These are phyloP conservation scores for Microcebus lehilahytsara DNA, from an alignment of 2,113 vertebrate genomes.

Conservation along the genomic window DNA sequence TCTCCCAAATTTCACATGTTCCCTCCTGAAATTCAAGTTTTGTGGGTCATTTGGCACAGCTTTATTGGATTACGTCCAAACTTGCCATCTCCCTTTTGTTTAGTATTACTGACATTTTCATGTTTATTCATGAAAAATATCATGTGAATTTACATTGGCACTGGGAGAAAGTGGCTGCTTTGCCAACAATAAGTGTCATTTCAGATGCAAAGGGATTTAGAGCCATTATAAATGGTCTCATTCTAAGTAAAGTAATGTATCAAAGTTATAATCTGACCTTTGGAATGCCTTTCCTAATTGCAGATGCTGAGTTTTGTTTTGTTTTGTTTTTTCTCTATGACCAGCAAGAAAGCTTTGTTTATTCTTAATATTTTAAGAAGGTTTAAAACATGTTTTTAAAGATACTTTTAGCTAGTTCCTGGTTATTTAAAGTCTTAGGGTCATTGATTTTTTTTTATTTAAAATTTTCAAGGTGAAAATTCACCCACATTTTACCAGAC, in stretches of 20 bases:
- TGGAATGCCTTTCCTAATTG: not conserved
- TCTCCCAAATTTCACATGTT: not conserved
- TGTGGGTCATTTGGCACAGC: slow-evolving; percentile 31
- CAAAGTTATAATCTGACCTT: slow-evolving; percentile 37
- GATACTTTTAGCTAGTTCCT: not conserved
- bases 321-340: not conserved
- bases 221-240: slow-evolving; percentile 16
- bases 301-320: not conserved
- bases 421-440: not conserved
- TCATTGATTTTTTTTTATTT: not conserved
- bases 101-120: slow-evolving; percentile 35
- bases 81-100: slow-evolving; percentile 47
- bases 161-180: not conserved
- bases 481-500: not conserved
- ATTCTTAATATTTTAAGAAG: not conserved
- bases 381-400: not conserved
- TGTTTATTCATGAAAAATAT: slow-evolving; percentile 64
- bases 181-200: slow-evolving; percentile 52
- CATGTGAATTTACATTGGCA: slow-evolving; percentile 6
- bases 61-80: slow-evolving; percentile 42
- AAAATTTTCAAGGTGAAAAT: not conserved
- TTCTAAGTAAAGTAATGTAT: slow-evolving; percentile 12
- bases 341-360: not conserved
- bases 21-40: not conserved
- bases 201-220: not conserved